Evolutionary conservation across 2,113 vertebrate genomes (phyloP), one percentile per base, ranked within the genome.

Genomic region (Thamnaconus septentrionalis): DNA sequence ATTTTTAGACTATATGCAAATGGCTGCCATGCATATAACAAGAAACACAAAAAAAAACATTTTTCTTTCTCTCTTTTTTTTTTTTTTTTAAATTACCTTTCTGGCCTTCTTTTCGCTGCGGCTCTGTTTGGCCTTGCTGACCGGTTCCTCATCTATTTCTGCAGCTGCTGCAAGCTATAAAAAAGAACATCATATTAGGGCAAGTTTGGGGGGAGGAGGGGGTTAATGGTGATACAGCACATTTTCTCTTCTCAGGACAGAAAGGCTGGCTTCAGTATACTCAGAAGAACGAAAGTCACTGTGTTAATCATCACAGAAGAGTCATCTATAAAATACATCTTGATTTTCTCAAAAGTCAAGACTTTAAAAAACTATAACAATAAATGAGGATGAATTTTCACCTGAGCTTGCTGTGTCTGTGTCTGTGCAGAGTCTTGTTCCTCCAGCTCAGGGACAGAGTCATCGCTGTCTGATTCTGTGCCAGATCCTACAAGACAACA

Each of bases 111-210:
- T 99, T 90, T 99, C 97, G 50, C 97, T 99, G 75, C 97, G 91
- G 90, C 96, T 98, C 90, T 99, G 97, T 95, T 99, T 98, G 56
- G 97, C 97, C 96, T 98, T 98, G 94, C 97, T 98, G 66, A 99
- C 97, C 1, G 96, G 96, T 73, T 98, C 97, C 83, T 99, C 97
- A 18, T 99, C 96, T 9, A 99, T 96, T 87, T 99, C 97, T 8
- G 97, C 97, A 7, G 97, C 97, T 59, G 97, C 97, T 1, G 97
- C 97, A 67, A 99, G 94, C 97, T 98, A 72, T 62, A 8, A 11
- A 47, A 56, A 31, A 57, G n/a, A 52, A 31, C 5, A 52, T 52
- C n/a, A 2, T 2, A 12, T 42, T 3, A 41, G 5, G 3, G 43
- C 58, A 8, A 9, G n/a, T 64, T 45, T 4, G 10, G 40, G 41